These are phyloP conservation scores for Corvus moneduloides DNA, from an alignment of 2,113 vertebrate species.

Conservation along the genomic window DNA sequence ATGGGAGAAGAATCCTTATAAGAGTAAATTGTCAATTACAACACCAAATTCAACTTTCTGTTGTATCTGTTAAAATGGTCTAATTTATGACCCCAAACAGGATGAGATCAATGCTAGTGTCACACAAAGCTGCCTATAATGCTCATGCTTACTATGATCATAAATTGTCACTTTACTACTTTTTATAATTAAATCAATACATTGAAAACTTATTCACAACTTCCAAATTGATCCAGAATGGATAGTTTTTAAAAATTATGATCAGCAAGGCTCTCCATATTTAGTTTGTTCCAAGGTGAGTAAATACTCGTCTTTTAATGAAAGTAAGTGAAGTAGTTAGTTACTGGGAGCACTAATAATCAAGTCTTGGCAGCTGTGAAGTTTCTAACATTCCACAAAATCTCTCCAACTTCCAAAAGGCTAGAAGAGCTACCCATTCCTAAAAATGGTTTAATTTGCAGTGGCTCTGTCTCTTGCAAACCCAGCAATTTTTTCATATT, in stretches of 20 bases:
- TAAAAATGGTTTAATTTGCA: not conserved
- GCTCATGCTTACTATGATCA: not conserved
- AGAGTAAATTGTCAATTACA: not conserved
- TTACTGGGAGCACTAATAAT: not conserved
- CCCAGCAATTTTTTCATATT: not conserved
- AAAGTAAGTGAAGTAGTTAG: not conserved
- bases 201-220: not conserved
- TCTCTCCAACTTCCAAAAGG: not conserved
- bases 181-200: not conserved
- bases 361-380: not conserved
- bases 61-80: not conserved
- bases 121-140: not conserved
- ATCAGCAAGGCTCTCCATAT: not conserved
- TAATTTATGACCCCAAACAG: not conserved
- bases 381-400: not conserved
- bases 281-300: not conserved
- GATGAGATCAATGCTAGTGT: not conserved
- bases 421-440: not conserved
- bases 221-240: not conserved
- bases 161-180: not conserved
- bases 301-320: not conserved
- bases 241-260: fast-evolving
- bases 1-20: not conserved
- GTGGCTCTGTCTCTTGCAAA: not conserved
- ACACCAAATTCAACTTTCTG: not conserved